These are phyloP conservation scores for Petaurus breviceps DNA, from an alignment of 2,113 vertebrate genomes.

Conservation along the genomic window DNA sequence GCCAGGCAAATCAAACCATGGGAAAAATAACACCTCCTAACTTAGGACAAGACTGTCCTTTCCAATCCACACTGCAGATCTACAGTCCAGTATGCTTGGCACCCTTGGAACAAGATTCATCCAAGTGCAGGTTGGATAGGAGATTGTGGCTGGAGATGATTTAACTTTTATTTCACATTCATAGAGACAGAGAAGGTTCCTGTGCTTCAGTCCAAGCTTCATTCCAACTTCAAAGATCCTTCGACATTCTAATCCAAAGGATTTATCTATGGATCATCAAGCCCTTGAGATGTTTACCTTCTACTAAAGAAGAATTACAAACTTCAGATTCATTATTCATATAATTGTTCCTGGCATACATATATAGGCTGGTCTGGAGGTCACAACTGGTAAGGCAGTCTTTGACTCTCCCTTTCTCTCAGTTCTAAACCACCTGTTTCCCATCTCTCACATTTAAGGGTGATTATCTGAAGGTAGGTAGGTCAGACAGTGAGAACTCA, in stretches of 20 bases:
- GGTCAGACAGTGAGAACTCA: not conserved
- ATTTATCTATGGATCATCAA: not conserved
- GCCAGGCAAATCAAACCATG: conserved; percentile 76
- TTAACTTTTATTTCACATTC: conserved; percentile 52
- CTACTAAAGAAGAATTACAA: not conserved
- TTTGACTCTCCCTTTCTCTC: not conserved
- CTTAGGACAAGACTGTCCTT: conserved; percentile 48
- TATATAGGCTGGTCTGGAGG: not conserved
- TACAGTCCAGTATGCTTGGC: conserved; percentile 56
- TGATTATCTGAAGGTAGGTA: not conserved
- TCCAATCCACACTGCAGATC: conserved; percentile 35
- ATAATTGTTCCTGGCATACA: not conserved
- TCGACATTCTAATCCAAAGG: conserved; percentile 8
- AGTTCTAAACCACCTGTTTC: not conserved
- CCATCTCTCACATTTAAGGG: conserved; percentile 17
- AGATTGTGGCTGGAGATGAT: conserved; percentile 40
- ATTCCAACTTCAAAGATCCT: not conserved
- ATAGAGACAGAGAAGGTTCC: conserved; percentile 54
- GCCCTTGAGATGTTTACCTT: not conserved
- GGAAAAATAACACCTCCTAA: conserved; percentile 75
- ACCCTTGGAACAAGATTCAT: conserved; percentile 52
- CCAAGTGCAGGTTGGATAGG: conserved; percentile 53
- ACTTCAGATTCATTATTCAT: not conserved
- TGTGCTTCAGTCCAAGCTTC: not conserved
- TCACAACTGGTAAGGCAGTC: not conserved